Base-by-base conservation (phyloP, 1,140 invertebrate species). In the Kradibia gibbosae region DNA sequence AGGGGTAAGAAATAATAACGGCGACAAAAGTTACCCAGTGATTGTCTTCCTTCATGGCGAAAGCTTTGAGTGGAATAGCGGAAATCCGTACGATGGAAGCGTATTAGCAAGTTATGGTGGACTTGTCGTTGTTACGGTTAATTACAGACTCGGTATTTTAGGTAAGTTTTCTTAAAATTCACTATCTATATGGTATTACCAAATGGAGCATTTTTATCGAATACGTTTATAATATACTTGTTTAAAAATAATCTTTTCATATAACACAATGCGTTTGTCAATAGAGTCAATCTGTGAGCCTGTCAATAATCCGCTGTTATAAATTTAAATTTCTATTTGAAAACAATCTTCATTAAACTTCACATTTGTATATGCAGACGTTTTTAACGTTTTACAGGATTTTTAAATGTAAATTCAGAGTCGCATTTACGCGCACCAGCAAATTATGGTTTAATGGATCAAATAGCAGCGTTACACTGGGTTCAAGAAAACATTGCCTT, bases 11-110 rank as follows among this genome's bases (percentile, higher is more conserved):
- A 92, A 94, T 84, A 92, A 94, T 84, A 90, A 91, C 62, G 88
- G 92, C 89, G 85, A 92, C 83, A 89, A 88, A 79, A 93, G 93
- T 89, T 96, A 95, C 89, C 97, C 98, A 1, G 97, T 99, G 34
- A 93, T 99, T 89, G 96, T 99, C 17, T 98, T 97, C 92, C 95
- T 99, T 70, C 98, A 99, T 88, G 98, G 98, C 1, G 98, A 99
- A 90, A 98, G 97, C 85, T 99, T 98, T 92, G 96, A 98, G 89
- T 98, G 97, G 95, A 98, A 97, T 90, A 97, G 97, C 50, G 98
- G 98, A 48, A 99, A 99, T 93, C 95, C 97, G 0, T 99, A 98
- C 92, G 98, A 99, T 87, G 98, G 98, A 78, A 96, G 95, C 77
- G 96, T 99, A 22, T 92, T 99, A 80, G 95, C 98, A 72, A 97